Conservation (phyloP, 2,113 vertebrate species). For the Pollimyrus isidori region DNA sequence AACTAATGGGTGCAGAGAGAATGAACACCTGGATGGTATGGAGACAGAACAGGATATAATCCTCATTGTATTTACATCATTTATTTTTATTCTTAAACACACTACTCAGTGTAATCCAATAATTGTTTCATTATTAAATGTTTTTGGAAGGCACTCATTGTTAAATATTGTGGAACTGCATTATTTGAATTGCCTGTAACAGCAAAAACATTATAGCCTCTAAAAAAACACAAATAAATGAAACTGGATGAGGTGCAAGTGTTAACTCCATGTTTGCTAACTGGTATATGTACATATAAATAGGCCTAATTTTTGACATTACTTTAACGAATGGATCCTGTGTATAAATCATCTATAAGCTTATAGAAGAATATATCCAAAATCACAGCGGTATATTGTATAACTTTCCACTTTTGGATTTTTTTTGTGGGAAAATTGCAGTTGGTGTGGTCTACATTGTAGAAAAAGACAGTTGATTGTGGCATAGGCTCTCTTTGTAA, state of each 20-base stretch:
- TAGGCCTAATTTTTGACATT: not conserved
- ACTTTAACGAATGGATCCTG: not conserved
- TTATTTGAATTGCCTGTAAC: not conserved
- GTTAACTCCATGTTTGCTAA: not conserved
- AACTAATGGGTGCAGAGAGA: not conserved
- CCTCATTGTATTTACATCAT: not conserved
- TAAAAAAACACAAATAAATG: not conserved
- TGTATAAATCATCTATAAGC: not conserved
- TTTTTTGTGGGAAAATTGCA: not conserved
- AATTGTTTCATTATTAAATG: not conserved
- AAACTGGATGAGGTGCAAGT: not conserved
- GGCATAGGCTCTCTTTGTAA: not conserved
- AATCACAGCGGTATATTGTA: not conserved
- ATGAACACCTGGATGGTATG: not conserved
- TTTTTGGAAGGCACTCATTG: not conserved
- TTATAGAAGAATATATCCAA: not conserved
- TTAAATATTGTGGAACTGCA: not conserved
- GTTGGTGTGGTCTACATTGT: not conserved
- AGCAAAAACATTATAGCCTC: not conserved
- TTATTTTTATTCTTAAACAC: not conserved
- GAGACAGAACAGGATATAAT: not conserved
- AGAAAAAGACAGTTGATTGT: not conserved
- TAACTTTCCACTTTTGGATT: not conserved
- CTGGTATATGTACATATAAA: not conserved
- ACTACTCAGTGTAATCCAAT: not conserved